Conservation (phyloP, 2,113 vertebrate species). For the Mustela lutreola region DNA sequence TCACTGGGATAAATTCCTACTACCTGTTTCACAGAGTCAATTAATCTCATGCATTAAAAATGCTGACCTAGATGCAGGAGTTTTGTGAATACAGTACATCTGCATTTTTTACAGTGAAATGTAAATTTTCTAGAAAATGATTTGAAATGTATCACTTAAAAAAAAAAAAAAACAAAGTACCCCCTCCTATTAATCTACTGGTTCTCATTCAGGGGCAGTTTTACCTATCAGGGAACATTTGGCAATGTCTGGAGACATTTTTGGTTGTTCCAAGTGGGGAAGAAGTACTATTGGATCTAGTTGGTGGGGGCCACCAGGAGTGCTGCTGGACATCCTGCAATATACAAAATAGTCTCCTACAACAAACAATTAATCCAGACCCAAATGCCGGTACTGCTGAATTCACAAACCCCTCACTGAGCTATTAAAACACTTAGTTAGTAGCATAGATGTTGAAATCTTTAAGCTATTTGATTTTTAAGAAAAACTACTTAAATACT, state of each 20-base stretch:
- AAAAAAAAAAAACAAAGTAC: neutral
- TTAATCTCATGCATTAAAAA: slow-evolving; percentile 65
- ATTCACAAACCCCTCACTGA: neutral
- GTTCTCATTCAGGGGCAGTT: neutral
- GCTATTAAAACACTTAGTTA: neutral
- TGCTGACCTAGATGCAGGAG: neutral
- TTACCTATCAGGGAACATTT: neutral
- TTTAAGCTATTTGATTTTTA: slow-evolving; percentile 25
- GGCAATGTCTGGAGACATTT: neutral
- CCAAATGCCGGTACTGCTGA: neutral
- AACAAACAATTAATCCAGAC: neutral
- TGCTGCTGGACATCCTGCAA: neutral
- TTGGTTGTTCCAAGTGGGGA: neutral
- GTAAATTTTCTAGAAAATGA: slow-evolving; percentile 31
- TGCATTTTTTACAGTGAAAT: slow-evolving; percentile 25
- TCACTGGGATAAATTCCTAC: slow-evolving; percentile 6
- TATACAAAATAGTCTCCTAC: neutral
- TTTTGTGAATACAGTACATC: neutral
- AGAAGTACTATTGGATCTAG: neutral
- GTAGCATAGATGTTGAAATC: neutral
- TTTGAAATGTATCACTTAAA: slow-evolving; percentile 48
- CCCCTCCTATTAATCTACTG: neutral
- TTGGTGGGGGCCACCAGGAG: neutral
- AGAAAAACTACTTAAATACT: neutral
- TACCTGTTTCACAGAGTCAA: neutral